phyloP scores from a whole-genome alignment of 2,113 vertebrate species.

The Sterrhoptilus dennistouni region DNA sequence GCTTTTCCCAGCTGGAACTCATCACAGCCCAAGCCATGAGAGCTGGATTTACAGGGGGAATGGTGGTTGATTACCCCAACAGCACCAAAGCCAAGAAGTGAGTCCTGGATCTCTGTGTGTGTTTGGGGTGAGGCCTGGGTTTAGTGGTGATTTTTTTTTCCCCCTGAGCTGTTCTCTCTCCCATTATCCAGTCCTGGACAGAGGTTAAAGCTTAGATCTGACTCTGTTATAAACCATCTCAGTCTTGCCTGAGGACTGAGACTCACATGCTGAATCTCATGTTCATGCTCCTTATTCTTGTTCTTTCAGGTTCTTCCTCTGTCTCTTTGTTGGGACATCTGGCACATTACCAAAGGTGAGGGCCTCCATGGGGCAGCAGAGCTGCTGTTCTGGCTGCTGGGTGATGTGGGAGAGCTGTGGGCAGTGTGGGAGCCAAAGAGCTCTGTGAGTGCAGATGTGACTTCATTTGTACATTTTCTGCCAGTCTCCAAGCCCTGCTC shows the following conservation, averaged over 20 bases:
- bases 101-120: conserved; percentile 32
- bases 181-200: neutral
- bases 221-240: neutral
- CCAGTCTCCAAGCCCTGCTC: neutral
- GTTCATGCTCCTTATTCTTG: neutral
- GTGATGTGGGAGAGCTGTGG: neutral
- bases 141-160: neutral
- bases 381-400: neutral
- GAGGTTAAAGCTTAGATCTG: neutral
- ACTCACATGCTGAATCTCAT: neutral
- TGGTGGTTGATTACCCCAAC: conserved; percentile 98
- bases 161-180: neutral
- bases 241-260: neutral
- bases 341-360: conserved; percentile 88
- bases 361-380: neutral
- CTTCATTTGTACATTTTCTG: neutral
- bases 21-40: conserved; percentile 92
- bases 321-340: conserved; percentile 87
- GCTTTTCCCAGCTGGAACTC: conserved; percentile 83
- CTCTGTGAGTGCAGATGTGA: neutral
- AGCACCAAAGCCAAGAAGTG: conserved; percentile 96
- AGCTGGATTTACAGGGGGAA: conserved; percentile 92
- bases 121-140: neutral
- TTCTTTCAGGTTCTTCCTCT: conserved; percentile 90
- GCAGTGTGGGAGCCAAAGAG: neutral